phyloP scores from a whole-genome alignment of 2,888 invertebrate genomes.

The Acronicta alni region DNA sequence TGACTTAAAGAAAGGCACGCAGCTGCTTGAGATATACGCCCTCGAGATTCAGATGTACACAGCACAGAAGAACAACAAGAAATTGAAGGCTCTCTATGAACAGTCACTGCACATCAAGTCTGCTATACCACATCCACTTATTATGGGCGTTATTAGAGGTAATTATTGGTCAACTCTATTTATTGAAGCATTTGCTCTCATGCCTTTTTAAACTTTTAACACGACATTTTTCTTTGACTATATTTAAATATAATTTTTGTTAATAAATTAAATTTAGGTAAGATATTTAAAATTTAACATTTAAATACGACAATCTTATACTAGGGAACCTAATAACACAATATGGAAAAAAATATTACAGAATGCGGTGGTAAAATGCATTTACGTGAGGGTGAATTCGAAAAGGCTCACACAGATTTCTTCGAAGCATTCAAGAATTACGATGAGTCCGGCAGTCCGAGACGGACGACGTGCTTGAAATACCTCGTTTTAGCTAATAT shows the following conservation, averaged over 20 bases:
- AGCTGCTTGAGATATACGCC: slow-evolving; percentile 99
- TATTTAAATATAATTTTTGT: too few relatives aligned
- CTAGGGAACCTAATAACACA: too few relatives aligned
- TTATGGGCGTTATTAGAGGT: slow-evolving; percentile 99
- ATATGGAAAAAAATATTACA: slow-evolving; percentile 61
- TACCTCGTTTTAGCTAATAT: slow-evolving; percentile 99
- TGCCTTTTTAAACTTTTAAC: too few relatives aligned
- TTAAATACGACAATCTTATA: too few relatives aligned
- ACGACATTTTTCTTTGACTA: too few relatives aligned
- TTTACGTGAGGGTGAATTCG: slow-evolving; percentile 99
- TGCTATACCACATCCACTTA: slow-evolving; percentile 99
- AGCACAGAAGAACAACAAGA: slow-evolving; percentile 99
- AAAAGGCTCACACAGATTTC: slow-evolving; percentile 99
- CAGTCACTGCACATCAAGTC: slow-evolving; percentile 99
- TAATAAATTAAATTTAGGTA: too few relatives aligned
- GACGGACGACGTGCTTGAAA: slow-evolving; percentile 98
- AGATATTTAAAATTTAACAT: too few relatives aligned
- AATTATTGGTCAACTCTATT: slow-evolving; percentile 38
- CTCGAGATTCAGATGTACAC: slow-evolving; percentile 99
- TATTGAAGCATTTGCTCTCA: too few relatives aligned
- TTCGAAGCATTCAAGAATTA: slow-evolving; percentile 99
- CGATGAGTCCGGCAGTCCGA: slow-evolving; percentile 99
- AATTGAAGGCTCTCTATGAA: slow-evolving; percentile 98
- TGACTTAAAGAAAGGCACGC: slow-evolving; percentile 99
- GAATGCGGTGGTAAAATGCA: slow-evolving; percentile 99